phyloP scores from a whole-genome alignment of 2,797 vertebrate genomes.

The Darevskia mixta region DNA sequence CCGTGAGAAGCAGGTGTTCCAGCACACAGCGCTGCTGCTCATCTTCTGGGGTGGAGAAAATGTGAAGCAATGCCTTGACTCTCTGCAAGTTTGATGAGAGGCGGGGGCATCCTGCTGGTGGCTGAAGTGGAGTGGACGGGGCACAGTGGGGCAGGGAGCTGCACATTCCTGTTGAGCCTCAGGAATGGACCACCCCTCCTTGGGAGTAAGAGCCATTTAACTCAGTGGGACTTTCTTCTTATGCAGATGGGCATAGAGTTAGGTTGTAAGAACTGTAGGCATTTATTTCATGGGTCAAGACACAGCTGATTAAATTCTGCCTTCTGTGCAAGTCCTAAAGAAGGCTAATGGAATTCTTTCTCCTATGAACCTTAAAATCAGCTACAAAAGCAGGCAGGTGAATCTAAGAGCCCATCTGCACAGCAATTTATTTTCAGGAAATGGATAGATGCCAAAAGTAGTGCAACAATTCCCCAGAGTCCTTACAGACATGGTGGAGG shows the following conservation, averaged over 20 bases:
- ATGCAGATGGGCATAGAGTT: background rate
- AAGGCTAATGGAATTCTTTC: too few relatives aligned
- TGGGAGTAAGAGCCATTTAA: background rate
- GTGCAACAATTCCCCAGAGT: background rate
- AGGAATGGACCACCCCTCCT: too few relatives aligned
- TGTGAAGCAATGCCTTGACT: too few relatives aligned
- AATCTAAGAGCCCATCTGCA: too few relatives aligned
- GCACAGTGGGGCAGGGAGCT: too few relatives aligned
- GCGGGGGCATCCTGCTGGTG: too few relatives aligned
- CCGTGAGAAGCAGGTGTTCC: too few relatives aligned
- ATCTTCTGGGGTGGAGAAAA: too few relatives aligned
- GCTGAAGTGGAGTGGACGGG: too few relatives aligned
- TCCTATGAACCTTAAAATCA: background rate
- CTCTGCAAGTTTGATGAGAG: too few relatives aligned
- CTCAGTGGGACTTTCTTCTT: background rate
- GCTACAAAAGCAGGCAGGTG: background rate
- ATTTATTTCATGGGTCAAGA: background rate
- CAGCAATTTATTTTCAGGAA: background rate
- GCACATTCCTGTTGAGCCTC: too few relatives aligned
- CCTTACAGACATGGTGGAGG: background rate
- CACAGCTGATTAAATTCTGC: background rate
- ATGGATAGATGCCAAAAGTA: background rate
- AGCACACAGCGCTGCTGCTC: too few relatives aligned
- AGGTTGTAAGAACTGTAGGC: background rate
- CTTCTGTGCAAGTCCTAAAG: background rate